Evolutionary conservation across 92 coral and sea anemone species (phyloP).

Genomic region (Nematostella vectensis): DNA sequence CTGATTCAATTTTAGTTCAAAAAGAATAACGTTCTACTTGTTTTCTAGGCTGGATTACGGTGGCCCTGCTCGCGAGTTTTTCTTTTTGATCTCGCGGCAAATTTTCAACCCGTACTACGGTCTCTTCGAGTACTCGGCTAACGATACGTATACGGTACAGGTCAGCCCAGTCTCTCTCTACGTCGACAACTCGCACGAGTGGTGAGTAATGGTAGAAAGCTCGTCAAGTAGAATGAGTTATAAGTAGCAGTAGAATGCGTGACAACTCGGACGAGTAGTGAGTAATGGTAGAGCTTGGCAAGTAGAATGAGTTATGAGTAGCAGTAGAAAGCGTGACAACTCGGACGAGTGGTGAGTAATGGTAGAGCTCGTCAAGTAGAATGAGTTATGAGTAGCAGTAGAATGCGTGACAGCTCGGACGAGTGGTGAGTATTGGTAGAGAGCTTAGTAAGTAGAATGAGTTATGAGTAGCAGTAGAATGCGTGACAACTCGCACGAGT

Average conservation of each 20-base stretch:
- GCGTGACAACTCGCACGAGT: too few species aligned
- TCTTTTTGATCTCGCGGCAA: slow-evolving; percentile 89
- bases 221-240: neutral
- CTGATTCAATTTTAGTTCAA: too few species aligned
- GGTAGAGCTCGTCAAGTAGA: neutral
- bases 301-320: slow-evolving; percentile 72
- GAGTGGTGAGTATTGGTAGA: too few species aligned
- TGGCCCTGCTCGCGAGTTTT: slow-evolving; percentile 97
- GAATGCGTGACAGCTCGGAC: too few species aligned
- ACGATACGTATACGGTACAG: slow-evolving; percentile 97
- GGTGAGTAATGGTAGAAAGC: slow-evolving; percentile 34
- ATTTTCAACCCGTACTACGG: slow-evolving; percentile 98
- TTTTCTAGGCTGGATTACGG: slow-evolving; percentile 89
- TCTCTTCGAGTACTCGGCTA: slow-evolving; percentile 95
- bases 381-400: neutral
- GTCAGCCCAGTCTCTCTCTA: slow-evolving; percentile 96
- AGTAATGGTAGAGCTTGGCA: slow-evolving; percentile 27
- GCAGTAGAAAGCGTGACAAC: neutral
- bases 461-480: too few species aligned
- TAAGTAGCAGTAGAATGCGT: neutral
- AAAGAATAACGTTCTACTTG: too few species aligned
- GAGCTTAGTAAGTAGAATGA: slow-evolving; percentile 94
- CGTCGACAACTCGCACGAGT: slow-evolving; percentile 97
- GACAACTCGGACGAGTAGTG: neutral
- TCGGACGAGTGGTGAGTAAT: neutral